Conservation (phyloP, 2,113 vertebrate species). For the Cyanoramphus novaezelandiae region DNA sequence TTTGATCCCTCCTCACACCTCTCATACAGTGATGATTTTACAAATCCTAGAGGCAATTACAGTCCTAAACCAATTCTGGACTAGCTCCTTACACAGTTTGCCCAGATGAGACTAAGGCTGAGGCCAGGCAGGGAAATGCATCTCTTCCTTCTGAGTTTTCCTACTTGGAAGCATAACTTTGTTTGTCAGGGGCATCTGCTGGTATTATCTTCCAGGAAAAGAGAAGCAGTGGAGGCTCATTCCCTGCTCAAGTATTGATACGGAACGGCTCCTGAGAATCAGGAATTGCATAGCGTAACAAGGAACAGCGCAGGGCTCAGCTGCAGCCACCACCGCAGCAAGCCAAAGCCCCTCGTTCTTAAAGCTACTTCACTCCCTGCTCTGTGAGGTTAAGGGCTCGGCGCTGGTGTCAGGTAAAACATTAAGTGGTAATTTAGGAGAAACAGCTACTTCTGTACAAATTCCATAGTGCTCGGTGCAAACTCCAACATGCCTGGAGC, state of each 20-base stretch:
- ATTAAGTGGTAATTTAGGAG: neutral
- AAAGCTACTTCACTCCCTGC: neutral
- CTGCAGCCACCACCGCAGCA: neutral
- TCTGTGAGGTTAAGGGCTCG: neutral
- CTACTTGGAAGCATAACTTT: neutral
- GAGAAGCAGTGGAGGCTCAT: neutral
- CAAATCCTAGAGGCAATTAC: neutral
- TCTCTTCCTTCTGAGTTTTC: neutral
- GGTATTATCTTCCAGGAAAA: neutral
- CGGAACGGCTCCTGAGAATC: accelerated
- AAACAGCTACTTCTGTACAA: neutral
- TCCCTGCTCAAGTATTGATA: neutral
- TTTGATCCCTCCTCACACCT: neutral
- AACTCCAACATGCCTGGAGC: neutral
- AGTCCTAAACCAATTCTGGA: neutral
- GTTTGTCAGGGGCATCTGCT: neutral
- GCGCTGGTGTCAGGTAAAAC: neutral
- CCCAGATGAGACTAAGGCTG: neutral
- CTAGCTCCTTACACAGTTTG: neutral
- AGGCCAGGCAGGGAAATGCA: neutral
- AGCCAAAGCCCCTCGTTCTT: neutral
- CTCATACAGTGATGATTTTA: neutral
- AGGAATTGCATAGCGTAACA: neutral
- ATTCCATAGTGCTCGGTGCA: neutral
- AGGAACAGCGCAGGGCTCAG: neutral